These are phyloP conservation scores for Nanorana parkeri DNA, from an alignment of 2,113 vertebrate species.

Conservation along the genomic window DNA sequence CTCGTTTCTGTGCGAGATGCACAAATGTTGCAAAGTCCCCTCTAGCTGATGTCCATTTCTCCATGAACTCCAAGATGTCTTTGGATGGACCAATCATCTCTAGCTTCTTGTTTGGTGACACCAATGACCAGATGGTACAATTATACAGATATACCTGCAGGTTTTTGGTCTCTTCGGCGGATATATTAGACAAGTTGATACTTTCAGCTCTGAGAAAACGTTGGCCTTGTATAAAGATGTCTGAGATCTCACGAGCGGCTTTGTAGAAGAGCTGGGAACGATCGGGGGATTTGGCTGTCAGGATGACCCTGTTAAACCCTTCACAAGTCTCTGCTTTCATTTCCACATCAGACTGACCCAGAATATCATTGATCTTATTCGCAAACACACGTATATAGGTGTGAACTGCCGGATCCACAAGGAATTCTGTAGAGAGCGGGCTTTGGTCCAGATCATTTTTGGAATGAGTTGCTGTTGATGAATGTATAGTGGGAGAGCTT, in stretches of 20 bases:
- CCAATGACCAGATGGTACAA: background rate
- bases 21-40: background rate
- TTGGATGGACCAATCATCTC: background rate
- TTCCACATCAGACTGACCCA: background rate
- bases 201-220: background rate
- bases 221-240: conserved; percentile 35
- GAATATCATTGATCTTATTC: background rate
- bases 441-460: background rate
- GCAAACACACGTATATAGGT: conserved; percentile 48
- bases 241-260: conserved; percentile 44
- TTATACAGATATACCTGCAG: background rate
- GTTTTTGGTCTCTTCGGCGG: background rate
- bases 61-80: background rate
- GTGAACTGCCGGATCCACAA: conserved; percentile 58
- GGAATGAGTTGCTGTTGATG: no score
- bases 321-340: fast-evolving
- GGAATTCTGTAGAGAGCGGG: conserved; percentile 5
- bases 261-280: background rate
- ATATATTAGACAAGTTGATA: background rate
- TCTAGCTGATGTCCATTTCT: background rate
- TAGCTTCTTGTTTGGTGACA: background rate
- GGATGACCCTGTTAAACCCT: conserved; percentile 28
- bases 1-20: no score
- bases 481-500: no score
- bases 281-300: conserved; percentile 9